Evolutionary conservation across 2,113 vertebrate species (phyloP), one percentile per base, ranked within the genome.

Genomic region (Alligator mississippiensis): DNA sequence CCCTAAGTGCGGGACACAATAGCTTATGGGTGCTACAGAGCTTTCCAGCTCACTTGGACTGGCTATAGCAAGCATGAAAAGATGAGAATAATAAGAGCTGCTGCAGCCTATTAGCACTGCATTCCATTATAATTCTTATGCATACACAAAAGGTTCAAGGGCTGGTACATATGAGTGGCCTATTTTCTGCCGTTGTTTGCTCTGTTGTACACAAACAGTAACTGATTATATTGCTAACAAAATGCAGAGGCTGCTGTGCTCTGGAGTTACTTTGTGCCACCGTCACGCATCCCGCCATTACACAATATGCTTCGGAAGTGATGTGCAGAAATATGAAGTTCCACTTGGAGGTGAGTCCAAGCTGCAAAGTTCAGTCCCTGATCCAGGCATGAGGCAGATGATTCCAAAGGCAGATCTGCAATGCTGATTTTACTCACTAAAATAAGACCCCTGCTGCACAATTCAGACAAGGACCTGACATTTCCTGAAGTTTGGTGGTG

Each of bases 401-500:
- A 0, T 0, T 38, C 38, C 38, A 38, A 38, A 22, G 72, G 61
- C 54, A 61, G 28, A 27, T 70, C 38, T 9, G 59, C 59, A 57
- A n/a, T 0, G 0, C 30, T 22, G 38, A 1, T 9, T 19, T 72
- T 80, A 66, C 84, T 88, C 34, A 0, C 64, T 28, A 38, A 2
- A 79, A 59, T 47, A 30, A 21, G 30, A 38, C 18, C 18, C 22
- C 80, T 84, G 66, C 17, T 70, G 86, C 90, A 72, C 74, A 93
- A 68, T 60, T 62, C 87, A 68, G 60, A 68, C 92, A 68, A 27
- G 34, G 60, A 76, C 90, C 63, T 77, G 76, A 82, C 58, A 81
- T 85, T 77, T 87, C 58, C 94, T 61, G 68, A 77, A 0, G 47
- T 75, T 4, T 15, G 22, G 12, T 7, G 92, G 87, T 92, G 90